Evolutionary conservation across 2,888 invertebrate species (phyloP).

Genomic region (Callyntrura guangdongensis): DNA sequence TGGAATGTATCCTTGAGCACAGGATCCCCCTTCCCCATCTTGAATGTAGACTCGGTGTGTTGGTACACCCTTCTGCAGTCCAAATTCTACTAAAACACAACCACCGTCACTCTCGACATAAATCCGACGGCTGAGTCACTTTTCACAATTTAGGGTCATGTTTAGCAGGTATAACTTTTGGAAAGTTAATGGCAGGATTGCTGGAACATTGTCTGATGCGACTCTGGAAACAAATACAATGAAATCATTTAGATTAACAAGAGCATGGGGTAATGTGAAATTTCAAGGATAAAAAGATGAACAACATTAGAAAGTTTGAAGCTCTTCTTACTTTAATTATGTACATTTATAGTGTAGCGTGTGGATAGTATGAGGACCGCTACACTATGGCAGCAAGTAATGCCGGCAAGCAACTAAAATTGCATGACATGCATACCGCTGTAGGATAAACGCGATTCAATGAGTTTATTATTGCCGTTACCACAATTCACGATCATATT

Average conservation of each 20-base stretch:
- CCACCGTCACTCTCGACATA: background rate
- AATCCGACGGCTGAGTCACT: background rate
- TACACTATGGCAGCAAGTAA: no score
- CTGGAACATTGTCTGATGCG: no score
- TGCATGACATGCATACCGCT: no score
- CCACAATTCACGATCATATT: no score
- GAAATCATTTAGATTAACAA: no score
- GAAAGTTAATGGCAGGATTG: background rate
- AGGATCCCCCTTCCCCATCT: slow-evolving; percentile 80
- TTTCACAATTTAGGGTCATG: no score
- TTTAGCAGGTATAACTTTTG: background rate
- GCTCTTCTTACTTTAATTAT: background rate
- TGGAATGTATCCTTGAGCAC: slow-evolving; percentile 82
- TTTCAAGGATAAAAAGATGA: background rate
- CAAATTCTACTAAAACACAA: background rate
- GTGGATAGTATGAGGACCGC: background rate
- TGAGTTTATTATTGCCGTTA: no score
- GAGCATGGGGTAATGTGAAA: background rate
- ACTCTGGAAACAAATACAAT: background rate
- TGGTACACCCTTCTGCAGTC: background rate
- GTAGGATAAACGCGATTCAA: no score
- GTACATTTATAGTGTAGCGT: background rate
- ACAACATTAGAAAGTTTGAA: background rate
- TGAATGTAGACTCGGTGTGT: background rate
- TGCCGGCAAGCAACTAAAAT: no score